Evolutionary conservation across 2,113 vertebrate genomes (phyloP).

Genomic region (Propithecus coquereli): DNA sequence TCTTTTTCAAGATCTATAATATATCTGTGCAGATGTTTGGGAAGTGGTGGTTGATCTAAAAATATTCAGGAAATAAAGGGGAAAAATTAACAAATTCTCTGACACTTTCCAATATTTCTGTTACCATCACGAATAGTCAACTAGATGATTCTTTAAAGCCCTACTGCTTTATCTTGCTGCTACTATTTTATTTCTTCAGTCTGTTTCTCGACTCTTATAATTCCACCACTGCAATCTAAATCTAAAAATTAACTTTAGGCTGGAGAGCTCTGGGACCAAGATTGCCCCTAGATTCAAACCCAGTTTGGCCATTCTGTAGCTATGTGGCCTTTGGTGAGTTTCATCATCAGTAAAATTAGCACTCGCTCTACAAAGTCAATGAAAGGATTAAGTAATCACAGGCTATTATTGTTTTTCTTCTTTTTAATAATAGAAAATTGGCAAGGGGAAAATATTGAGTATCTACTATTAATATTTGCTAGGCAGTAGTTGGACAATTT

Average conservation of each 20-base stretch:
- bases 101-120: not conserved
- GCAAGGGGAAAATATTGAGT: not conserved
- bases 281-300: not conserved
- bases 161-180: not conserved
- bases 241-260: slow-evolving; percentile 1
- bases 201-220: not conserved
- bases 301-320: not conserved
- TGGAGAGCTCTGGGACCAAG: not conserved
- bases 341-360: not conserved
- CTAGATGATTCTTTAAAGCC: not conserved
- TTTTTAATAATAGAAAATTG: not conserved
- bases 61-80: slow-evolving; percentile 15
- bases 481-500: not conserved
- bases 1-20: not conserved
- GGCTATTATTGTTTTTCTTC: not conserved
- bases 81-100: slow-evolving; percentile 20
- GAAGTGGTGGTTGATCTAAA: slow-evolving; percentile 19
- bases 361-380: not conserved
- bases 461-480: not conserved
- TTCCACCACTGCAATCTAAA: not conserved
- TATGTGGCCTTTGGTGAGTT: not conserved
- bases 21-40: not conserved
- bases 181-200: not conserved
- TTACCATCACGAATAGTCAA: not conserved
- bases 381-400: not conserved